Conservation (phyloP, 2,797 vertebrate genomes). For the Hoplostethus atlanticus region DNA sequence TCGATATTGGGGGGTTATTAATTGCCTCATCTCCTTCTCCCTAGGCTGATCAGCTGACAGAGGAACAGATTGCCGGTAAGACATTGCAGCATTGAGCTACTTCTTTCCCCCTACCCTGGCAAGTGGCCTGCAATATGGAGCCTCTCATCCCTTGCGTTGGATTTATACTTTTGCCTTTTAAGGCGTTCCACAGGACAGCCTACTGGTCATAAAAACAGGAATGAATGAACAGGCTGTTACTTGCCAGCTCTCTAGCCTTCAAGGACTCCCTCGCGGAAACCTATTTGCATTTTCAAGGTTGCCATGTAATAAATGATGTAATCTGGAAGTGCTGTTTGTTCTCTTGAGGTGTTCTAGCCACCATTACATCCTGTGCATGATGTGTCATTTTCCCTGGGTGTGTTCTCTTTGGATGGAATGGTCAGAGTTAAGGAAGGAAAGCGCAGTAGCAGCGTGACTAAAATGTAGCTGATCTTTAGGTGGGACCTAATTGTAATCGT, state of each 20-base stretch:
- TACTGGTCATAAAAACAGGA: constrained; percentile 72
- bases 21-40: constrained; percentile 65
- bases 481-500: constrained; percentile 6
- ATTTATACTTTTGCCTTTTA: constrained; percentile 87
- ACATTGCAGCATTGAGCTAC: constrained; percentile 64
- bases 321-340: constrained; percentile 54
- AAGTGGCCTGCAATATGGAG: constrained; percentile 72
- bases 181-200: constrained; percentile 75
- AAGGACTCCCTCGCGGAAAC: constrained; percentile 73
- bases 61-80: constrained; percentile 99
- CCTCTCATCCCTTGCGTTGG: constrained; percentile 69
- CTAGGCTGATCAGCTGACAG: constrained; percentile 99
- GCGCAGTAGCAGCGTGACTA: background rate
- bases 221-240: constrained; percentile 80
- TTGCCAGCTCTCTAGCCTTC: constrained; percentile 42
- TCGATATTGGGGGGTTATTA: background rate
- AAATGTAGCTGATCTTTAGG: background rate
- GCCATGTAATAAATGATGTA: constrained; percentile 73
- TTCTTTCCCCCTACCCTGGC: constrained; percentile 54
- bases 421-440: constrained; percentile 15
- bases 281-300: constrained; percentile 73
- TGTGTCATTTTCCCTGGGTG: constrained; percentile 67
- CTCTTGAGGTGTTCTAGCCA: constrained; percentile 30
- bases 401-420: constrained; percentile 48
- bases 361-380: constrained; percentile 17